Evolutionary conservation across 2,888 invertebrate genomes (phyloP).

Genomic region (Gymnoscelis rufifasciata): DNA sequence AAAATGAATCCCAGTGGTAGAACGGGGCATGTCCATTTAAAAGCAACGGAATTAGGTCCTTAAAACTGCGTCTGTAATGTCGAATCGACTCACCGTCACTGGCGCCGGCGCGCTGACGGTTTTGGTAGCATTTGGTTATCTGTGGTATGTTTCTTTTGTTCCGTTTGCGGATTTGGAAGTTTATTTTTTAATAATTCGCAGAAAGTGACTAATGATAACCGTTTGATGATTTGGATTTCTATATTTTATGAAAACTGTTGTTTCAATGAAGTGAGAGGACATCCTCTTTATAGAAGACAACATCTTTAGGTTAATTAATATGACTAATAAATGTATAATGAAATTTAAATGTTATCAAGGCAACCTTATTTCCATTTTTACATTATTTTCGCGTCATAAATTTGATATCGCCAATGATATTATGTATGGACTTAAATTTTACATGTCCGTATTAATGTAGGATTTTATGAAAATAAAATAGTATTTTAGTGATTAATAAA

Average conservation of each 20-base stretch:
- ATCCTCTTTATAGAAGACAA: no score
- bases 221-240: conserved; percentile 1
- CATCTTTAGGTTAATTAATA: no score
- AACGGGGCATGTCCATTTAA: conserved; percentile 67
- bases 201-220: conserved; percentile 9
- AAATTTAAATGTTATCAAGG: no score
- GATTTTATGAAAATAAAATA: no score
- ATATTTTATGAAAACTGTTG: neutral
- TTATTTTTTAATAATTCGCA: conserved; percentile 19
- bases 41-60: conserved; percentile 49
- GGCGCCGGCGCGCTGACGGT: conserved; percentile 65
- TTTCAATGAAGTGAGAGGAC: no score
- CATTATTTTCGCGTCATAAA: no score
- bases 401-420: no score
- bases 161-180: conserved; percentile 7
- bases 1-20: conserved; percentile 54
- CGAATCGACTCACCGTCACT: conserved; percentile 64
- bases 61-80: conserved; percentile 40
- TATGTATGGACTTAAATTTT: no score
- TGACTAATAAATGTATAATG: no score
- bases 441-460: no score
- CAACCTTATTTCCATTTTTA: no score
- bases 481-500: no score
- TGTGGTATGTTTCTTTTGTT: conserved; percentile 1
- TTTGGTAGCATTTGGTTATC: conserved; percentile 43